A percentile compares a stretch with the other conserved stretches of the same genome.
These are phyloP conservation scores for Antennarius maculatus DNA, from an alignment of 2,797 vertebrate species.

Conservation along the genomic window DNA sequence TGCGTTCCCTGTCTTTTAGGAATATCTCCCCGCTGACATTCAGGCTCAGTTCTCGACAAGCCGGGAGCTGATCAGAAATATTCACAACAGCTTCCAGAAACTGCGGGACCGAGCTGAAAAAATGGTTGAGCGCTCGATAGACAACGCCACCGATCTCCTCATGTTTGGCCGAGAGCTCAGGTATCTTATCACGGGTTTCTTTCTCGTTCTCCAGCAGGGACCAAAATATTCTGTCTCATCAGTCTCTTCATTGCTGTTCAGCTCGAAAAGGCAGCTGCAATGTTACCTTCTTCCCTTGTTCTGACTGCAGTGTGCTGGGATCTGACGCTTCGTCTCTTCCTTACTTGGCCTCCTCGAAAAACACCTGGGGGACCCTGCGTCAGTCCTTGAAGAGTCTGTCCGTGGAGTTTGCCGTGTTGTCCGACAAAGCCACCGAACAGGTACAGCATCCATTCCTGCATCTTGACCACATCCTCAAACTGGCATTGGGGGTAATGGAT, in stretches of 20 bases:
- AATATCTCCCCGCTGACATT: slow-evolving; percentile 93
- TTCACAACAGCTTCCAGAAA: slow-evolving; percentile 94
- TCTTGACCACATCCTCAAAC: slow-evolving; percentile 30
- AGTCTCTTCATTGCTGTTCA: slow-evolving; percentile 28
- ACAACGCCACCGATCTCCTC: slow-evolving; percentile 93
- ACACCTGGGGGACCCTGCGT: slow-evolving; percentile 89
- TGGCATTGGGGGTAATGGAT: slow-evolving; percentile 28
- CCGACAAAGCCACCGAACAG: slow-evolving; percentile 95
- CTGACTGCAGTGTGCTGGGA: slow-evolving; percentile 85
- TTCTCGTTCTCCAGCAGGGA: not conserved
- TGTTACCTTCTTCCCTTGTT: slow-evolving; percentile 27
- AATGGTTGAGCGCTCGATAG: slow-evolving; percentile 91
- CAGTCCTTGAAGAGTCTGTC: slow-evolving; percentile 93
- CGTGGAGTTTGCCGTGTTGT: slow-evolving; percentile 91
- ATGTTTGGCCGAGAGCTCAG: slow-evolving; percentile 95
- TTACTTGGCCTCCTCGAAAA: slow-evolving; percentile 86
- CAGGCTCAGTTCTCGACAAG: slow-evolving; percentile 92
- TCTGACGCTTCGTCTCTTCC: slow-evolving; percentile 90
- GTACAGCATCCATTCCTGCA: slow-evolving; percentile 70
- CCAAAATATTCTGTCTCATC: slow-evolving; percentile 18
- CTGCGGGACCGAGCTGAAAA: slow-evolving; percentile 92
- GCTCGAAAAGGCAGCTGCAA: slow-evolving; percentile 41
- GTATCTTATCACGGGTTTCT: slow-evolving; percentile 70
- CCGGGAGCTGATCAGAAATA: slow-evolving; percentile 92
- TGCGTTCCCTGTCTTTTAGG: slow-evolving; percentile 74